phyloP scores from a whole-genome alignment of 2,113 vertebrate genomes.

The Perca schrenkii region DNA sequence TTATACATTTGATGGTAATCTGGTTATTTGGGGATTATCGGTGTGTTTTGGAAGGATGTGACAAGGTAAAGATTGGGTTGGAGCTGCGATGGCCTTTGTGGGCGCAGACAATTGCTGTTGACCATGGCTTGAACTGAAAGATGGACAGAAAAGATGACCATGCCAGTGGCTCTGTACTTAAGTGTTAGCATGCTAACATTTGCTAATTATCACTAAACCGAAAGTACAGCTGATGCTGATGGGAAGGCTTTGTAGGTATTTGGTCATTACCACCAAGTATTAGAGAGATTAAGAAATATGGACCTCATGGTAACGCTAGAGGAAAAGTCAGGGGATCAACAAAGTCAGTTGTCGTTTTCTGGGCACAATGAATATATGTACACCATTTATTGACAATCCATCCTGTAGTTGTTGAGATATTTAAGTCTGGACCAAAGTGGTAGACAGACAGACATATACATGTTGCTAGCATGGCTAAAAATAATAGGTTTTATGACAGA shows the following conservation, averaged over 20 bases:
- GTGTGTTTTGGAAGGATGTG: not conserved
- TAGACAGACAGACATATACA: no score
- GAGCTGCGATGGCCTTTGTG: not conserved
- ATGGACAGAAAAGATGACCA: not conserved
- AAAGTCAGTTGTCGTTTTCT: not conserved
- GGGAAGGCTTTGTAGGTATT: not conserved
- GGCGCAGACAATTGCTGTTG: not conserved
- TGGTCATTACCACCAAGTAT: not conserved
- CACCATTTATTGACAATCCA: not conserved
- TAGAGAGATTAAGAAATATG: not conserved
- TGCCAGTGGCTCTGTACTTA: not conserved
- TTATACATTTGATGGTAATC: not conserved
- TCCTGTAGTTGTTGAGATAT: not conserved
- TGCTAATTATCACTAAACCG: not conserved
- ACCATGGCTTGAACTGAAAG: not conserved
- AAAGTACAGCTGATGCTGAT: not conserved
- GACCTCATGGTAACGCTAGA: not conserved
- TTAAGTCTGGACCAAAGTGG: not conserved
- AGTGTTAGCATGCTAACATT: not conserved
- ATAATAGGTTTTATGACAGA: constrained; percentile 19
- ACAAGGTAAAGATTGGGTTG: not conserved
- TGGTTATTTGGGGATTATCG: not conserved
- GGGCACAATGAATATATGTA: not conserved
- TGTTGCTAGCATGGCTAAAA: not conserved
- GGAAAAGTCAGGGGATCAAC: not conserved